Base-by-base conservation (phyloP, 1,140 invertebrate genomes). In the Alviniconcha marisindica region DNA sequence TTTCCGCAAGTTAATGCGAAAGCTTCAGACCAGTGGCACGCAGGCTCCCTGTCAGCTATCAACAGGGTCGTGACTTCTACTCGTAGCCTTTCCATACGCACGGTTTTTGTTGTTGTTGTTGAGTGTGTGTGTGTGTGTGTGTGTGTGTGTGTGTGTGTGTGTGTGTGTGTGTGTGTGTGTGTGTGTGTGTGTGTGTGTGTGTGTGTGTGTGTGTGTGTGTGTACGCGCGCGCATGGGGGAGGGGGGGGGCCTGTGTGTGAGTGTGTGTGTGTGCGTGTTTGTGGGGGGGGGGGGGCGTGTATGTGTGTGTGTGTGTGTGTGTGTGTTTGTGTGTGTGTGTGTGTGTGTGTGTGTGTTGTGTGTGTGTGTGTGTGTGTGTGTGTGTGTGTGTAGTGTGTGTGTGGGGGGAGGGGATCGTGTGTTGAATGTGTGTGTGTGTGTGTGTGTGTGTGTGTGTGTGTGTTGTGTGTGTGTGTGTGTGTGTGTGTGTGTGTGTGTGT, bases 81-180 rank as follows among this genome's bases (percentile, higher is more conserved):
- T n/a, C n/a, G n/a, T n/a, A n/a, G n/a, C n/a, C n/a, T n/a, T n/a
- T n/a, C n/a, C n/a, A n/a, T n/a, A n/a, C n/a, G 10, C 10, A 12
- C 10, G 10, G 60, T 66, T 7, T 66, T 7, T 66, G 60, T 66
- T 7, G 10, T 7, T 66, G 60, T 66, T 7, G 10, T 7, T 66
- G 60, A n/a, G 60, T 66, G 60, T 31, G 60, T 15, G 60, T 66
- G 60, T 66, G 60, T 66, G 60, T 66, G 60, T 66, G 60, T 66
- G 60, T 15, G 60, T 31, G 60, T 66, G 60, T 66, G 60, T 66
- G 48, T 51, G 48, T 12, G 48, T 51, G 48, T 51, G 48, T 51
- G 48, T 51, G 48, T 51, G 48, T 51, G 48, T 51, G 48, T 51
- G 48, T 51, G 56, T 60, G 1, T 60, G 4, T 60, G 56, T 60